These are phyloP conservation scores for Heliconius nattereri DNA, from an alignment of 1,140 invertebrate species.

Conservation along the genomic window DNA sequence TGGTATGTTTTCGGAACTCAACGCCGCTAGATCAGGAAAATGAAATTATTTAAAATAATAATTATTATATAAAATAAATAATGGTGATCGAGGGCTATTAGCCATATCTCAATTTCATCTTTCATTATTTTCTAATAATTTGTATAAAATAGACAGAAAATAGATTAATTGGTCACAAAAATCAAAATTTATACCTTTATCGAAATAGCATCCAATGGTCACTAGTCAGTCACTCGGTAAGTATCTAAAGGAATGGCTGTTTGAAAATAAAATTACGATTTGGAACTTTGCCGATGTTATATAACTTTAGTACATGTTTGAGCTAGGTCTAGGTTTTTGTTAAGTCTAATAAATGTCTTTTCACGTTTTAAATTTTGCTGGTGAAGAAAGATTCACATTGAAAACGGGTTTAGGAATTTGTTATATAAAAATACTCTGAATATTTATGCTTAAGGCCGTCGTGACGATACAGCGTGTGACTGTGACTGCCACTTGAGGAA, in stretches of 20 bases:
- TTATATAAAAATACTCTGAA: not conserved
- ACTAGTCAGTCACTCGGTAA: not conserved
- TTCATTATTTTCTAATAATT: too few relatives aligned
- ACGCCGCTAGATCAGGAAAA: too few relatives aligned
- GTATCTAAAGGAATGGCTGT: not conserved
- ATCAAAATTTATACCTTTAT: too few relatives aligned
- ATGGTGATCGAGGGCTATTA: too few relatives aligned
- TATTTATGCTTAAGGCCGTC: not conserved
- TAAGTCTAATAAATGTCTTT: constrained; percentile 1
- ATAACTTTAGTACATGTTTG: constrained; percentile 15
- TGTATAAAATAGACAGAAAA: too few relatives aligned
- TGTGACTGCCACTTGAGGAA: not conserved
- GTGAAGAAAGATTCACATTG: not conserved
- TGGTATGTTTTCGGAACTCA: too few relatives aligned
- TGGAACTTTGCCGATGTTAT: constrained; percentile 27
- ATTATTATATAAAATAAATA: too few relatives aligned
- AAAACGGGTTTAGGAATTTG: not conserved
- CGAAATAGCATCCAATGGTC: too few relatives aligned
- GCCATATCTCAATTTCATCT: too few relatives aligned
- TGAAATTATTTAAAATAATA: too few relatives aligned
- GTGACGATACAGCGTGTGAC: too few relatives aligned
- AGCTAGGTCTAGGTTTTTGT: constrained; percentile 29
- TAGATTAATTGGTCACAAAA: not conserved
- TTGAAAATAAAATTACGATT: constrained; percentile 33
- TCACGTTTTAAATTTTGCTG: not conserved